Evolutionary conservation across 1,140 invertebrate species (phyloP), one percentile per base, ranked within the genome.

Genomic region (Trichomalopsis sarcophagae): DNA sequence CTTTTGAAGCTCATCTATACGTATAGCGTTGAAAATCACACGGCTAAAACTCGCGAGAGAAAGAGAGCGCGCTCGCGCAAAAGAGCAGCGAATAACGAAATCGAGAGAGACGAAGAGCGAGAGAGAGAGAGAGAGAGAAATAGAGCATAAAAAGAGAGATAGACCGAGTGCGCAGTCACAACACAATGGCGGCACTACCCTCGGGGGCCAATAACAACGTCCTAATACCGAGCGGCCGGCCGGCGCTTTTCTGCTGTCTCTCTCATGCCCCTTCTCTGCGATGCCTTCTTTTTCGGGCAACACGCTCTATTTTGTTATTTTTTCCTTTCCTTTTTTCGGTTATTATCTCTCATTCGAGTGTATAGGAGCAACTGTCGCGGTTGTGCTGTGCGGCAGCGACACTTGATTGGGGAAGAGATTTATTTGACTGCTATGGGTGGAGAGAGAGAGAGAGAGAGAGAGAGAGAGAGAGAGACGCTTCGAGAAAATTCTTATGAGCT

Each of bases 131-230:
- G 44, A 47, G 9, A 47, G 44, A 47, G 9, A 47, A 9, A 47
- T 47, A 50, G 47, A 50, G 62, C 62, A 66, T 23, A 68, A 23
- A 84, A 66, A 71, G 81, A 47, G 23, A 6, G 71, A 50, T 68
- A 11, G 50, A 81, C 71, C 44, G 36, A 84, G 21, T 86, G 87
- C 87, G 87, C 89, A 89, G 89, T 87, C 91, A 90, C 89, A 92
- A 92, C 91, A 92, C 91, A 93, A 92, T 92, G 88, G 87, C 89
- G 87, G 87, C 17, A 9, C 87, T 89, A 86, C 89, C 91, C 91
- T 89, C 88, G 83, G 90, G 92, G 90, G 87, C 90, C 92, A 92
- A 92, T 92, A 93, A 92, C 90, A 84, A 87, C 88, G 89, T 89
- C 88, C 90, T 91, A 90, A 91, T 91, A 90, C 88, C 84, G 86